These are phyloP conservation scores for Oceanodroma leucorhoa DNA, from an alignment of 2,797 vertebrate species.

Conservation along the genomic window DNA sequence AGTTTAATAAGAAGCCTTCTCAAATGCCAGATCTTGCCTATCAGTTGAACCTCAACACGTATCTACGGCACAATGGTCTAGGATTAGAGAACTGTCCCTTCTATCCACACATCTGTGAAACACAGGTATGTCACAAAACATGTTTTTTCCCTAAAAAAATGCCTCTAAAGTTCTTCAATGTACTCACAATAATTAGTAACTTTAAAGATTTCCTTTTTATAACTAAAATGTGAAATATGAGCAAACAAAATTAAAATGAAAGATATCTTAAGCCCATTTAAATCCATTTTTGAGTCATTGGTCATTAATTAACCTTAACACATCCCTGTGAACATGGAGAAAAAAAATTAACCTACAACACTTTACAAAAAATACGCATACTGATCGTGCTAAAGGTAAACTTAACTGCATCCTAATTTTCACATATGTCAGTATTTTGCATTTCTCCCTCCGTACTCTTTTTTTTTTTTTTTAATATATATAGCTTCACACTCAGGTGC, in stretches of 20 bases:
- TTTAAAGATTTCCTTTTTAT: not conserved
- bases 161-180: not conserved
- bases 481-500: not conserved
- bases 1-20: not conserved
- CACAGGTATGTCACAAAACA: rapidly evolving
- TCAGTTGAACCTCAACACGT: not conserved
- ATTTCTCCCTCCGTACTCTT: rapidly evolving
- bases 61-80: not conserved
- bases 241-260: not conserved
- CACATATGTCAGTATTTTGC: rapidly evolving
- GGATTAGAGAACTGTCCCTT: not conserved
- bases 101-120: not conserved
- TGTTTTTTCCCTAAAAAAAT: rapidly evolving
- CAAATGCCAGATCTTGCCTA: not conserved
- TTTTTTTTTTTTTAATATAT: too few relatives aligned
- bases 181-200: not conserved
- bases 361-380: rapidly evolving
- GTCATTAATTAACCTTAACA: not conserved
- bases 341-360: not conserved
- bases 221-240: not conserved
- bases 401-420: not conserved
- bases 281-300: not conserved
- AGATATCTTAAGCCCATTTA: not conserved
- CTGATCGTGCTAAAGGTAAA: not conserved
- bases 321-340: rapidly evolving